Evolutionary conservation across 2,113 vertebrate genomes (phyloP), one percentile per base, ranked within the genome.

Genomic region (Nothoprocta pentlandii): DNA sequence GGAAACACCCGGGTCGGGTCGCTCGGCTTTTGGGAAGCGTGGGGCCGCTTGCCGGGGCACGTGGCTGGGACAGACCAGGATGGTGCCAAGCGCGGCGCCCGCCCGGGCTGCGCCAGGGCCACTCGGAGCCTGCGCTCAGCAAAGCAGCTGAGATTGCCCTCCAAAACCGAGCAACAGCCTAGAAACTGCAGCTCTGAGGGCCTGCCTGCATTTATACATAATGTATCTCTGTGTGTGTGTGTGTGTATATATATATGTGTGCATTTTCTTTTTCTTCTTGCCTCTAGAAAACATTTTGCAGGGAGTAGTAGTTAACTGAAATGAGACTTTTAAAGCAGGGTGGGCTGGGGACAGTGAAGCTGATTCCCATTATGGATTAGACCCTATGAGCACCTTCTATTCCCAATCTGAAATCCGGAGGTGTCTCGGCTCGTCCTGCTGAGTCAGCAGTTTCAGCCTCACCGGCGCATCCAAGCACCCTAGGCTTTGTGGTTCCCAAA

Each of bases 11-110:
- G 39, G 36, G 28, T 22, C 6, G 0, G 1, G 14, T 11, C 34
- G 26, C 30, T n/a, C 22, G 5, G 59, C n/a, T 20, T 17, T 22
- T 62, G 44, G 2, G 23, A 56, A 62, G 42, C 39, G 20, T n/a
- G 2, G 1, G 16, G 58, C 36, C 8, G 8, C 49, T 63, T 0
- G 2, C 42, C 8, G 0, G 8, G 4, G 12, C 1, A 1, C 1
- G 1, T 32, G 25, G 25, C 16, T 11, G n/a, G 68, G 77, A 42
- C 5, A 3, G n/a, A 30, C 25, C 69, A 54, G 9, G 2, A 26
- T 2, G 17, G 62, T 10, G 32, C 16, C 73, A 67, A 28, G 41
- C 16, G n/a, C 32, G 42, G 34, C n/a, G 41, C 39, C 39, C 42
- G 20, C 42, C 39, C 44, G 46, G 42, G 17, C 34, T 39, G 12